These are phyloP conservation scores for Cliona cf. orientalis DNA, from an alignment of 37 sponge, comb jelly and placozoan genomes.

Conservation along the genomic window DNA sequence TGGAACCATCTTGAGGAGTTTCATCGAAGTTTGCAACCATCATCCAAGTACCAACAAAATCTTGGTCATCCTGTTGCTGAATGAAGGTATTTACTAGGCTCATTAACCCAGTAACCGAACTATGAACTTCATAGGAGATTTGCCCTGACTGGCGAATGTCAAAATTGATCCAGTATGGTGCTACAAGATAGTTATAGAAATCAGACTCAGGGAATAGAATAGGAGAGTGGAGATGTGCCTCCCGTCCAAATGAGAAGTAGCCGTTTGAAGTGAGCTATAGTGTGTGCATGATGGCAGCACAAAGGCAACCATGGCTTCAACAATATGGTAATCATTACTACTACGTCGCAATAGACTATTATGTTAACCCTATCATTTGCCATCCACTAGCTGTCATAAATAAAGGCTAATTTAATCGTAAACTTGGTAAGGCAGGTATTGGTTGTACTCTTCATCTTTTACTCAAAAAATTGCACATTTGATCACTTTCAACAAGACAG, in stretches of 20 bases:
- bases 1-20: neutral
- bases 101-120: neutral
- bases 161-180: conserved; percentile 27
- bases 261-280: conserved; percentile 31
- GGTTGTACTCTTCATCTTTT: too few relatives aligned
- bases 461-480: too few relatives aligned
- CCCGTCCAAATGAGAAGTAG: conserved; percentile 25
- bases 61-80: neutral
- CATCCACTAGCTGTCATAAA: too few relatives aligned
- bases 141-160: conserved; percentile 11
- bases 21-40: conserved; percentile 11
- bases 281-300: too few relatives aligned
- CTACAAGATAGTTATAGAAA: conserved; percentile 23
- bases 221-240: conserved; percentile 1
- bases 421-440: too few relatives aligned
- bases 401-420: too few relatives aligned
- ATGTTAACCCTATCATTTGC: too few relatives aligned
- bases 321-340: too few relatives aligned
- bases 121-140: conserved; percentile 35
- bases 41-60: conserved; percentile 39
- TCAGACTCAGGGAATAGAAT: conserved; percentile 18
- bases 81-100: conserved; percentile 13
- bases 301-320: too few relatives aligned
- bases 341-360: too few relatives aligned
- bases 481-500: too few relatives aligned